phyloP scores from a whole-genome alignment of 2,888 invertebrate genomes.

The Epicampocera succincta region DNA sequence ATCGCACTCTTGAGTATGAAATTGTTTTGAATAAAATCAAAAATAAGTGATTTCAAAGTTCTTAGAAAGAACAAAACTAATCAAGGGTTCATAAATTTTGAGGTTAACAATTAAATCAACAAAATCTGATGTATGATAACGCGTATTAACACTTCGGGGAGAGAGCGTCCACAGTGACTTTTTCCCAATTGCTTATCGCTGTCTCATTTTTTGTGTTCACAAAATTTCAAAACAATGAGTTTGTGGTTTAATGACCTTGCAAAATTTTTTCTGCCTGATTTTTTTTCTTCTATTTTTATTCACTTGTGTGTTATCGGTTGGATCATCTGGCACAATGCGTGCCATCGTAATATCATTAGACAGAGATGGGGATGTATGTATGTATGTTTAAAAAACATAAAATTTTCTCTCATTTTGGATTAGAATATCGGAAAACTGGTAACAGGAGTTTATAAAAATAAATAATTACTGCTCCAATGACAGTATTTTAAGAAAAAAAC shows the following conservation, averaged over 20 bases:
- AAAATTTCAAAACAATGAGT: conserved; percentile 39
- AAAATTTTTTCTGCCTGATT: not conserved
- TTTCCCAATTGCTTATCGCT: not conserved
- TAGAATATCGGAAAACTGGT: too few relatives aligned
- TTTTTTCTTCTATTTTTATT: not conserved
- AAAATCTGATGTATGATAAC: not conserved
- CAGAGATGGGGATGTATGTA: conserved; percentile 30
- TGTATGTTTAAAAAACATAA: too few relatives aligned
- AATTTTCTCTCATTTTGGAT: too few relatives aligned
- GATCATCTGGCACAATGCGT: conserved; percentile 7
- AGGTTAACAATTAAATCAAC: conserved; percentile 13
- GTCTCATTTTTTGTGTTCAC: not conserved
- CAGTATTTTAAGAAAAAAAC: too few relatives aligned
- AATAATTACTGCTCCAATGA: too few relatives aligned
- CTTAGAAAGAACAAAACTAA: too few relatives aligned
- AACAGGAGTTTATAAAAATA: too few relatives aligned
- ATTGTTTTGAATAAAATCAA: too few relatives aligned
- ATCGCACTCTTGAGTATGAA: too few relatives aligned
- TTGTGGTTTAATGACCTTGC: conserved; percentile 63
- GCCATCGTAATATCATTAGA: not conserved
- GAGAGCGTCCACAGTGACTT: not conserved
- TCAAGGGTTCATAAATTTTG: conserved; percentile 17
- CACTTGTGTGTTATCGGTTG: not conserved
- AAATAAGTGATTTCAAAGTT: too few relatives aligned
- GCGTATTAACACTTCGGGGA: too few relatives aligned